These are phyloP conservation scores for Hyperopisus bebe DNA, from an alignment of 2,113 vertebrate species.

Conservation along the genomic window DNA sequence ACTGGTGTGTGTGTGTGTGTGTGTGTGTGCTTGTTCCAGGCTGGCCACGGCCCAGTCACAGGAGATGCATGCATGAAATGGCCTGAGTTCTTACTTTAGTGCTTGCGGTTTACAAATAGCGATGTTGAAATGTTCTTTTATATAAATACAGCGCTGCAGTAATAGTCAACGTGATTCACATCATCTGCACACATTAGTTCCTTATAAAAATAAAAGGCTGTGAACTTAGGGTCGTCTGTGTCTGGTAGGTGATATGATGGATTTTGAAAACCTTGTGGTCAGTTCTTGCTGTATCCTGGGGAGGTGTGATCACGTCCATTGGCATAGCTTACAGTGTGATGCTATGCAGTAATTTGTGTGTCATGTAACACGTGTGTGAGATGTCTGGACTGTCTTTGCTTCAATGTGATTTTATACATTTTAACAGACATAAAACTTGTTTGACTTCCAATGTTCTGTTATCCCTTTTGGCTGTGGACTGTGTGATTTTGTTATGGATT, in stretches of 20 bases:
- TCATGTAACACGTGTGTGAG: not conserved
- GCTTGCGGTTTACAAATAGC: not conserved
- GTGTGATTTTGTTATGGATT: not conserved
- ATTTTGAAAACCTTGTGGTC: not conserved
- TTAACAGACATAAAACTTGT: not conserved
- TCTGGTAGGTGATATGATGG: not conserved
- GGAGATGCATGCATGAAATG: not conserved
- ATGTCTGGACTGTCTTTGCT: not conserved
- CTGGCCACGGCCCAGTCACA: not conserved
- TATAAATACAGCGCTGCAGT: not conserved
- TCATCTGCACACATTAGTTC: not conserved
- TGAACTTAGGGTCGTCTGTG: not conserved
- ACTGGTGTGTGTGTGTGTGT: not conserved
- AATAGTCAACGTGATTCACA: not conserved
- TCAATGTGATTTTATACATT: not conserved
- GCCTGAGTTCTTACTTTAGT: not conserved
- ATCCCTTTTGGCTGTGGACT: not conserved
- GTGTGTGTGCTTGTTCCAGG: not conserved
- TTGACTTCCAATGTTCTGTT: not conserved
- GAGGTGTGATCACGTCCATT: not conserved
- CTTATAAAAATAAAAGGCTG: not conserved
- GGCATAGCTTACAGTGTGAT: not conserved
- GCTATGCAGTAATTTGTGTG: not conserved
- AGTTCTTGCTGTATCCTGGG: not conserved
- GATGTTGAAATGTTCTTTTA: not conserved